Base-by-base conservation (phyloP, 2,888 invertebrate species). In the Galerucella pusilla region DNA sequence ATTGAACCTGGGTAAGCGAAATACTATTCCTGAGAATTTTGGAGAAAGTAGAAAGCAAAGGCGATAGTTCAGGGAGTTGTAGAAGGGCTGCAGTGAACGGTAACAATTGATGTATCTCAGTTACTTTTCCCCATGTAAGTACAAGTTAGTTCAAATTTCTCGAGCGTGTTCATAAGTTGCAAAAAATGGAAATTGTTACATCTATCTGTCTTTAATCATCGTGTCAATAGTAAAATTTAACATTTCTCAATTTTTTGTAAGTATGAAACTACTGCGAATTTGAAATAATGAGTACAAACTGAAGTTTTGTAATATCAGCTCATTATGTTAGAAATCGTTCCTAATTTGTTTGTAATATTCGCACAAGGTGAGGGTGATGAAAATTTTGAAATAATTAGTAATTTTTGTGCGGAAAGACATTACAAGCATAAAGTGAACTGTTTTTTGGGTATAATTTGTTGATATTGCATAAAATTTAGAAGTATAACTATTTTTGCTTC, bases 131-230 rank as follows among this genome's bases (percentile, higher is more conserved):
- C 71, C 69, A 42, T 46, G 73, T 74, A 74, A 75, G 78, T 78
- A 77, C 75, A 45, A 6, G 68, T 75, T 78, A 77, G 74, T 77
- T 78, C 75, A 73, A 77, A 68, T 78, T 75, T 74, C 46, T 68
- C 49, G 5, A 59, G 35, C 61, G 42, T 45, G 20, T 28, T 57
- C 68, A 54, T 57, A 42, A 54, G 25, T 68, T 68, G 16, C 45
- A 54, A 68, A 25, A 68, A 52, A 14, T 28, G 67, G 52, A 52
- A 11, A 65, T 65, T 45, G 16, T 4, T 16, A 64, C 45, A 45
- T 20, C 7, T 7, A 10, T 10, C 35, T 42, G 11, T 45, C 2
- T 20, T 16, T 63, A 35, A n/a, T 42, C 35, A 42, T 42, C 35
- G 35, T 9, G 1, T 42, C 35, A 7, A 42, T 7, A 42, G 35